These are phyloP conservation scores for Cyclura pinguis DNA, from an alignment of 2,797 vertebrate species.

Conservation along the genomic window DNA sequence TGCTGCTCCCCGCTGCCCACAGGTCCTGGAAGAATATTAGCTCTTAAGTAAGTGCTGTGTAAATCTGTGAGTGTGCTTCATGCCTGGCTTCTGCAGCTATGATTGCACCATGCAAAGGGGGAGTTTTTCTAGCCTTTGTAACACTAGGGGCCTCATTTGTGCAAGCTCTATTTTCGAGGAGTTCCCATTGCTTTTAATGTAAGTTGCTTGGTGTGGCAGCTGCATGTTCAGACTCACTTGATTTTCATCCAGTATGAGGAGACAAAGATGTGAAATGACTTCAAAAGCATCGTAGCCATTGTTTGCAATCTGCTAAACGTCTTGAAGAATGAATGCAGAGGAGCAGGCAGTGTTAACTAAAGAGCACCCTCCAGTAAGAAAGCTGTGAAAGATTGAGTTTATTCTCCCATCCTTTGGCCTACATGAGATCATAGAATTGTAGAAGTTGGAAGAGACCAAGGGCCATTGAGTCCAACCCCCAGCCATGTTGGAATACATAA, in stretches of 20 bases:
- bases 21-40: neutral
- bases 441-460: too few species aligned
- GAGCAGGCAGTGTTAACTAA: neutral
- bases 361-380: neutral
- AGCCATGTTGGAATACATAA: too few species aligned
- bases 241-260: slow-evolving; percentile 31
- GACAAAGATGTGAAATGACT: slow-evolving; percentile 28
- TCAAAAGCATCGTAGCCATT: slow-evolving; percentile 43
- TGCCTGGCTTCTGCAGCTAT: neutral
- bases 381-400: neutral
- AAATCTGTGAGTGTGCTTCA: neutral
- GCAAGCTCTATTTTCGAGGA: slow-evolving; percentile 38
- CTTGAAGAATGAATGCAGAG: slow-evolving; percentile 29
- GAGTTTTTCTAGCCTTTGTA: slow-evolving; percentile 36
- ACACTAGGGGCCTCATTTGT: slow-evolving; percentile 34
- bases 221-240: slow-evolving; percentile 46
- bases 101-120: slow-evolving; percentile 34
- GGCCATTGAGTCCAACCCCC: too few species aligned
- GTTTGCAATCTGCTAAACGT: slow-evolving; percentile 40
- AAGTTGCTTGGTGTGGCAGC: slow-evolving; percentile 51
- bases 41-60: slow-evolving; percentile 55
- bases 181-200: slow-evolving; percentile 55
- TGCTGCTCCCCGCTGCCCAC: neutral
- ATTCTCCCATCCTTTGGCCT: slow-evolving; percentile 26
- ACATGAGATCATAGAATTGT: neutral